Conservation (phyloP, 2,113 vertebrate genomes). For the Ondatra zibethicus region DNA sequence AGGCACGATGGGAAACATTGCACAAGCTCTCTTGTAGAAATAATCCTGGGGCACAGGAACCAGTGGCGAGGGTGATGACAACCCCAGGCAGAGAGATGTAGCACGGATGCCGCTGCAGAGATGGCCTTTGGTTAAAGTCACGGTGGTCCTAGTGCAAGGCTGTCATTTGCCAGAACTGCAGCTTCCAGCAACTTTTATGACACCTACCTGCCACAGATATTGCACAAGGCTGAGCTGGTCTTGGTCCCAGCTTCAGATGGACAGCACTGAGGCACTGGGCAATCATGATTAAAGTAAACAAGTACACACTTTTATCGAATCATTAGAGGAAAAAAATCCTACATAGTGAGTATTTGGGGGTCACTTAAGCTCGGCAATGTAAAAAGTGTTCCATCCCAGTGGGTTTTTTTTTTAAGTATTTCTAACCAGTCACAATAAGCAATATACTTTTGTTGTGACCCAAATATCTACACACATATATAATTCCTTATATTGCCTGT, state of each 20-base stretch:
- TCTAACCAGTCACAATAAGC: slow-evolving; percentile 5
- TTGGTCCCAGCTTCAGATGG: background rate
- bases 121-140: background rate
- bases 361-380: background rate
- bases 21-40: background rate
- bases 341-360: background rate
- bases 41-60: background rate
- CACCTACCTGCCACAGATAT: background rate
- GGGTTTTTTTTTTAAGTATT: background rate
- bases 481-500: background rate
- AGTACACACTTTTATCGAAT: background rate
- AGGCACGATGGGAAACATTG: background rate
- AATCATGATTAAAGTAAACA: background rate
- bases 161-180: background rate
- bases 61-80: background rate
- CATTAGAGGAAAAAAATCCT: background rate
- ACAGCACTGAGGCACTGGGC: no score
- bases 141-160: background rate
- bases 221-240: background rate
- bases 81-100: background rate
- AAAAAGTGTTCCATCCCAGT: background rate
- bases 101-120: background rate
- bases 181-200: background rate
- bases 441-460: slow-evolving; percentile 12
- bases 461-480: background rate